A percentile compares a stretch with the other conserved stretches of the same genome.
phyloP scores from a whole-genome alignment of 2,797 vertebrate species.

The Sternotherus odoratus region DNA sequence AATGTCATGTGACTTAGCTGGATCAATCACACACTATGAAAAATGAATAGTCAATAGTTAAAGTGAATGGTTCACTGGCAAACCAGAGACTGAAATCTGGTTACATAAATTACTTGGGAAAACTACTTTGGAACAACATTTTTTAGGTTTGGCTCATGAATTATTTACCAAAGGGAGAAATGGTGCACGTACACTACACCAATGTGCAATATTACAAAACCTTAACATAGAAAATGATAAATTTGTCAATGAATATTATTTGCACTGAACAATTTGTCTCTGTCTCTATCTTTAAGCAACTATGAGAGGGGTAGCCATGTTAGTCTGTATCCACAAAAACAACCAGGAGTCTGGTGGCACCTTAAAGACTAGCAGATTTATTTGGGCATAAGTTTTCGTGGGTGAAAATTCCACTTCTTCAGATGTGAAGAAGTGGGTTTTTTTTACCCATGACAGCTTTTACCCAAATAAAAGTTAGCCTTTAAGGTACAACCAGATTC shows the following conservation, averaged over 20 bases:
- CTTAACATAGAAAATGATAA: background rate
- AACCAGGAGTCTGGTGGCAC: too few relatives aligned
- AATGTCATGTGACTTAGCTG: accelerated
- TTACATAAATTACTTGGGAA: background rate
- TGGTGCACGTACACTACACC: background rate
- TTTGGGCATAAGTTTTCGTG: too few relatives aligned
- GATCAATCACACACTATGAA: background rate
- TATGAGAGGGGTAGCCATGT: too few relatives aligned
- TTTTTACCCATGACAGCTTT: too few relatives aligned
- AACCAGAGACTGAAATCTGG: background rate
- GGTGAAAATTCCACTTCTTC: too few relatives aligned
- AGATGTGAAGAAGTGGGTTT: too few relatives aligned
- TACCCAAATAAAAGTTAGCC: too few relatives aligned
- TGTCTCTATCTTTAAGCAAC: background rate
- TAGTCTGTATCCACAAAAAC: too few relatives aligned
- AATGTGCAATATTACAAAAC: background rate
- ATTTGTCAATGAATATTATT: background rate
- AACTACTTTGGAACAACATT: background rate
- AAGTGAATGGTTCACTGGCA: background rate
- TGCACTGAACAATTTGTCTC: background rate
- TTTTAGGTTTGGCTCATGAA: background rate
- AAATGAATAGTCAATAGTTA: background rate
- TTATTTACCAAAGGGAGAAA: background rate
- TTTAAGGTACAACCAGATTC: too few relatives aligned
- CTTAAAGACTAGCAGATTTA: too few relatives aligned